phyloP scores from a whole-genome alignment of 2,797 vertebrate species.

The Amblyopsis hoosieri region DNA sequence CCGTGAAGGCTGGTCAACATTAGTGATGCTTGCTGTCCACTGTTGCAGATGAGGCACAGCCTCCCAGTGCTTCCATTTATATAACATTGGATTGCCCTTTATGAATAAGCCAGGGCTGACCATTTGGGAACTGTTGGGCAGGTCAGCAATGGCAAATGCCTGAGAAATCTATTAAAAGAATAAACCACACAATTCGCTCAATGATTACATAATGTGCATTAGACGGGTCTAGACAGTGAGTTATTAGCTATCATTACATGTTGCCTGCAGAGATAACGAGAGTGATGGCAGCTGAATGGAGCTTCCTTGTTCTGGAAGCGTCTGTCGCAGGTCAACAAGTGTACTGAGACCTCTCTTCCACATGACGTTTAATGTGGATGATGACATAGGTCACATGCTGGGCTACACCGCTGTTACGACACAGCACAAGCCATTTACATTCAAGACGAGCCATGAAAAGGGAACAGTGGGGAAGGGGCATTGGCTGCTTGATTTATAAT shows the following conservation, averaged over 20 bases:
- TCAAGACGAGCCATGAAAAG: too few relatives aligned
- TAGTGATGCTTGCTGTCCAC: too few relatives aligned
- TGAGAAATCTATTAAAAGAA: slow-evolving; percentile 39
- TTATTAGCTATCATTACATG: slow-evolving; percentile 17
- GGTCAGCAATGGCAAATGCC: slow-evolving; percentile 8
- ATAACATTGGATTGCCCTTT: too few relatives aligned
- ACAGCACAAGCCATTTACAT: too few relatives aligned
- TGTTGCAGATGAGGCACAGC: too few relatives aligned
- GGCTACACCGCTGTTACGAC: background rate
- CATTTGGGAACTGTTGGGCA: slow-evolving; percentile 5
- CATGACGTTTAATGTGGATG: background rate
- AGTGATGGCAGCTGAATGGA: slow-evolving; percentile 35
- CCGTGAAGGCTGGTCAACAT: too few relatives aligned
- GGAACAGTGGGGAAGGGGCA: too few relatives aligned
- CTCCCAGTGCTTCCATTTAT: too few relatives aligned
- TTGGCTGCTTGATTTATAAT: too few relatives aligned
- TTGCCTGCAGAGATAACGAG: slow-evolving; percentile 26
- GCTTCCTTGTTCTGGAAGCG: background rate
- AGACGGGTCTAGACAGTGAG: slow-evolving; percentile 46
- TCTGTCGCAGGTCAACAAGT: background rate
- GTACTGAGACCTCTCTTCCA: background rate
- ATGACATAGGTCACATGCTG: background rate
- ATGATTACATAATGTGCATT: slow-evolving; percentile 7
- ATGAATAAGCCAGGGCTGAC: slow-evolving; percentile 4
- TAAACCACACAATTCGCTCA: slow-evolving; percentile 36